Conservation (phyloP, 2,797 vertebrate genomes). For the Muraenolepis orangiensis region DNA sequence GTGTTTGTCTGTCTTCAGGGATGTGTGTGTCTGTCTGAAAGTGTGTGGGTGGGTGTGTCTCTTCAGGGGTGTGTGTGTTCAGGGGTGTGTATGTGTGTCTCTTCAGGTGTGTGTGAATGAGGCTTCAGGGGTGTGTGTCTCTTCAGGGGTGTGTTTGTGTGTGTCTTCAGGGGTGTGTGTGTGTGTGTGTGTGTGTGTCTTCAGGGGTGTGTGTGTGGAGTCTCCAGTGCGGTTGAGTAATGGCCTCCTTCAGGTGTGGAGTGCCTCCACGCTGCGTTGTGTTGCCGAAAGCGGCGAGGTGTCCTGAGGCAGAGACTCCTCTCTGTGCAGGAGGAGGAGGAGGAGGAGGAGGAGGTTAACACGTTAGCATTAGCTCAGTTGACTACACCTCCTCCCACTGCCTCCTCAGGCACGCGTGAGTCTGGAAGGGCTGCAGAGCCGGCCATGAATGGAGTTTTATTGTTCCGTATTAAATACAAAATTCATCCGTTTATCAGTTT, state of each 20-base stretch:
- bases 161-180: background rate
- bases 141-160: background rate
- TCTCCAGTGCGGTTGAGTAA: conserved; percentile 20
- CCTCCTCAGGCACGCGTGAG: conserved; percentile 13
- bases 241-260: conserved; percentile 34
- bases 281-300: conserved; percentile 35
- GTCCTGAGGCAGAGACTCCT: conserved; percentile 17
- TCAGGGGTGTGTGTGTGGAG: background rate
- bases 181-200: conserved; percentile 7
- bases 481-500: no score
- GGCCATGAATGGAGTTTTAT: no score
- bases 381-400: conserved; percentile 21
- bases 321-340: conserved; percentile 37
- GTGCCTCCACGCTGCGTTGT: conserved; percentile 10
- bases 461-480: no score
- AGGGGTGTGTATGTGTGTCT: conserved; percentile 8
- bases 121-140: no score
- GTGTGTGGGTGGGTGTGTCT: no score
- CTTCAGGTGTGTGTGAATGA: no score
- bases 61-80: background rate
- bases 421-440: no score
- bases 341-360: conserved; percentile 38
- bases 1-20: no score
- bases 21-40: background rate
- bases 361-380: conserved; percentile 48